Evolutionary conservation across 1,140 invertebrate genomes (phyloP), one percentile per base, ranked within the genome.

Genomic region (Sycobia sp.): DNA sequence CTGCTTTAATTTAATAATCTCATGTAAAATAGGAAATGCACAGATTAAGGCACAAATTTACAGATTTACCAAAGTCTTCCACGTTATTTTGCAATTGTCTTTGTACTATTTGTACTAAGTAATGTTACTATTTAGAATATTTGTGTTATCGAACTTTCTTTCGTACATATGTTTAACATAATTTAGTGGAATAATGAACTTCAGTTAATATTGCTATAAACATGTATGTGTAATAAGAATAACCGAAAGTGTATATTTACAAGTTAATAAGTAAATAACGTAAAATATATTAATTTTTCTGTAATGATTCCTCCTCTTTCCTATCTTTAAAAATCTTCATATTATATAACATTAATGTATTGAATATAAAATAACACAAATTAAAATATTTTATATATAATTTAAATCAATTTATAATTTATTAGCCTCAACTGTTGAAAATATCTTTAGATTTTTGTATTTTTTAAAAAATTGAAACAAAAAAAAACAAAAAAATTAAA

Each of bases 231-330:
- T 16, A 47, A 46, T n/a, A 13, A 44, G 9, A 13, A 41, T 49
- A 29, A 47, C 50, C 55, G 44, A n/a, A 55, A n/a, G 29, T 32
- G 50, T 46, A 38, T 55, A 47, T 47, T 54, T 47, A 55, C 43
- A 62, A 49, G 49, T 55, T 49, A 55, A 62, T 62, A 62, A 62
- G 51, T 62, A 62, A 62, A 54, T 18, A 23, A 32, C 51, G 43
- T 25, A n/a, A n/a, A n/a, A 23, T 43, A 23, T 32, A 22, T 34
- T 22, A 41, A 41, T 47, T 23, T 7, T 54, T 8, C 41, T 43
- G 8, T 38, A 60, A 41, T 16, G 5, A 22, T 43, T n/a, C n/a
- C 9, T 46, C 23, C 22, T 38, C 50, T 54, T 11, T 29, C 18
- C 41, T 54, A 47, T n/a, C 1, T 18, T 36, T 62, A 27, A 54